Conservation (phyloP, 2,797 vertebrate genomes). For the Etheostoma perlongum region DNA sequence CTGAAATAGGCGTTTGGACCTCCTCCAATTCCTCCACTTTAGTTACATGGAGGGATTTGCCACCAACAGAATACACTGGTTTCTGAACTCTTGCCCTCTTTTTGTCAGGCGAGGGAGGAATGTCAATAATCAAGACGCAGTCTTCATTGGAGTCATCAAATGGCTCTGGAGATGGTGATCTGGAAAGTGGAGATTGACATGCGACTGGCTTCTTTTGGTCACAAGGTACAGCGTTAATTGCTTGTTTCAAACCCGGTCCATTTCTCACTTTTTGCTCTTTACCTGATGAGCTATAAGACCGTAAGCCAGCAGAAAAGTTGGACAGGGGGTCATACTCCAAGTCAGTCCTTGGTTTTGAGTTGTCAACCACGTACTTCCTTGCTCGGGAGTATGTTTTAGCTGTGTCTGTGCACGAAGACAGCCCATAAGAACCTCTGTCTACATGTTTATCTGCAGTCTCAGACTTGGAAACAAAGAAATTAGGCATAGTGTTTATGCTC, state of each 20-base stretch:
- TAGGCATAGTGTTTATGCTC: neutral
- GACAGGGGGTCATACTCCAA: conserved; percentile 87
- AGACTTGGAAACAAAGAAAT: conserved; percentile 17
- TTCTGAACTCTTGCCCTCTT: conserved; percentile 25
- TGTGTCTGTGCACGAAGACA: conserved; percentile 14
- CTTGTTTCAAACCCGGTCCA: conserved; percentile 42
- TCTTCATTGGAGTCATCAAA: conserved; percentile 82
- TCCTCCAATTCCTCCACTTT: neutral
- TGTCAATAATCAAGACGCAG: conserved; percentile 80
- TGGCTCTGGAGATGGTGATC: conserved; percentile 48
- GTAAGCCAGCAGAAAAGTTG: conserved; percentile 84
- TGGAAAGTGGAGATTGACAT: neutral
- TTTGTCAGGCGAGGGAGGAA: conserved; percentile 62
- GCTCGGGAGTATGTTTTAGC: conserved; percentile 8
- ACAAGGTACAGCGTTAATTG: conserved; percentile 7
- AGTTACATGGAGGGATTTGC: neutral
- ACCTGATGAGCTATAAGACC: conserved; percentile 64
- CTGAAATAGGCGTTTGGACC: neutral
- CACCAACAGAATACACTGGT: neutral
- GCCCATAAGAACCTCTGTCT: conserved; percentile 34
- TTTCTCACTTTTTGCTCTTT: conserved; percentile 51
- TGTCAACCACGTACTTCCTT: conserved; percentile 84
- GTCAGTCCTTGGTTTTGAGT: conserved; percentile 83
- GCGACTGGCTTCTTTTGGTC: neutral
- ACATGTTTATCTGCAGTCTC: conserved; percentile 41